phyloP scores from a whole-genome alignment of 2,797 vertebrate genomes.

The Geranospiza caerulescens region DNA sequence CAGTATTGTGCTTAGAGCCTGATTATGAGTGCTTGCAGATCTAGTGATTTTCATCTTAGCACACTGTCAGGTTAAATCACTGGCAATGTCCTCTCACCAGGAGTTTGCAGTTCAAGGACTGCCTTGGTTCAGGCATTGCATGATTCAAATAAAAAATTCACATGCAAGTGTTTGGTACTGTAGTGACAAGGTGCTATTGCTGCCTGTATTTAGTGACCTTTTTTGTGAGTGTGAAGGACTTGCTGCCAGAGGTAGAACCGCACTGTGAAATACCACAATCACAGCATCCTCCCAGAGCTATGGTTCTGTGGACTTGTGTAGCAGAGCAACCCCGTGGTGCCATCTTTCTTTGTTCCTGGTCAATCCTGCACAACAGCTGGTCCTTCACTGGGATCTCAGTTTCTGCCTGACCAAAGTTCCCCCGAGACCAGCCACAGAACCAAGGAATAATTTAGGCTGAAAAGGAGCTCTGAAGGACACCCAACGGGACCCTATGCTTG shows the following conservation, averaged over 20 bases:
- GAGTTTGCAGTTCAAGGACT: constrained; percentile 29
- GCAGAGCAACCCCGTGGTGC: not conserved
- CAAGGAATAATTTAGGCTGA: not conserved
- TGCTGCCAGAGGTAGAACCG: not conserved
- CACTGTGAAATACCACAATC: not conserved
- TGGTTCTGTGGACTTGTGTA: not conserved
- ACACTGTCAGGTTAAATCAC: constrained; percentile 52
- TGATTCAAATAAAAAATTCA: constrained; percentile 43
- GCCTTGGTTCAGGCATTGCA: not conserved
- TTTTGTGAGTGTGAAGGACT: not conserved
- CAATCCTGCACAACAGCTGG: not conserved
- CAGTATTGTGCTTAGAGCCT: not conserved
- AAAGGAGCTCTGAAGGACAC: not conserved
- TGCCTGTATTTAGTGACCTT: constrained; percentile 28
- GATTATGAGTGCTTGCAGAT: not conserved
- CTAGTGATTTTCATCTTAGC: constrained; percentile 17
- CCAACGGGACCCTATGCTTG: accelerated
- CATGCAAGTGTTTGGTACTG: constrained; percentile 10
- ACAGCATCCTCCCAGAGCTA: not conserved
- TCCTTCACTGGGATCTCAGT: not conserved
- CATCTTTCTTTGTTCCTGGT: not conserved
- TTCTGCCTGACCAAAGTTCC: not conserved
- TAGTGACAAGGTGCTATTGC: constrained; percentile 24
- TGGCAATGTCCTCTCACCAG: not conserved
- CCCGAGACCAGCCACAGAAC: not conserved